A percentile compares a stretch with the other conserved stretches of the same genome.
These are phyloP conservation scores for Andrena camellia DNA, from an alignment of 2,888 invertebrate genomes.

Conservation along the genomic window DNA sequence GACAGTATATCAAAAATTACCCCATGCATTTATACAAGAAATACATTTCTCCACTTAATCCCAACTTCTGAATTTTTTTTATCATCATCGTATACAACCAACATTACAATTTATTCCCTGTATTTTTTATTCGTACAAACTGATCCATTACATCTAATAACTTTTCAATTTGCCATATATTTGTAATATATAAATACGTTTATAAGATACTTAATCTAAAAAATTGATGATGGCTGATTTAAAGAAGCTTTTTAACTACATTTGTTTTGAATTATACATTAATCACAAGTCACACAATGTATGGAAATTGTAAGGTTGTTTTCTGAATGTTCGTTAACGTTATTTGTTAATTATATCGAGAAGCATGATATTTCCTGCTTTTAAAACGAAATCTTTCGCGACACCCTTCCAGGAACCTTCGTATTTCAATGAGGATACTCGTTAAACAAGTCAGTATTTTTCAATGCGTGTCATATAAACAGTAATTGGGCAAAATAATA, in stretches of 20 bases:
- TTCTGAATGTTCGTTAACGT: background rate
- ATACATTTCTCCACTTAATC: slow-evolving; percentile 29
- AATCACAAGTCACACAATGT: background rate
- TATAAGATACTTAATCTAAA: slow-evolving; percentile 58
- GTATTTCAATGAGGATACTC: background rate
- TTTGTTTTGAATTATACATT: background rate
- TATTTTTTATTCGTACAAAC: slow-evolving; percentile 36
- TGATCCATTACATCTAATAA: slow-evolving; percentile 36
- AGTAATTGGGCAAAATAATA: slow-evolving; percentile 31
- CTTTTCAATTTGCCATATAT: slow-evolving; percentile 26
- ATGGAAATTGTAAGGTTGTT: background rate
- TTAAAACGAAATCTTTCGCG: background rate
- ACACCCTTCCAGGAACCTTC: background rate
- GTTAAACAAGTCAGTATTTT: background rate
- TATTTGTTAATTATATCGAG: background rate
- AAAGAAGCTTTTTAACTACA: slow-evolving; percentile 54
- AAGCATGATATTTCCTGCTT: background rate
- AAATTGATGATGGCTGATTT: slow-evolving; percentile 68
- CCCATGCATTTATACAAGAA: slow-evolving; percentile 59
- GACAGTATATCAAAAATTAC: slow-evolving; percentile 71
- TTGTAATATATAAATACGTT: slow-evolving; percentile 8
- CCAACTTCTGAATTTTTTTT: slow-evolving; percentile 8
- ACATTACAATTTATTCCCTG: slow-evolving; percentile 28
- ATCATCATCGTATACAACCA: slow-evolving; percentile 16
- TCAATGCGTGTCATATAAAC: slow-evolving; percentile 9